Percentiles rank a stretch among this genome's conserved stretches.
phyloP scores from a whole-genome alignment of 2,888 invertebrate genomes.

The Aporophyla nigra region DNA sequence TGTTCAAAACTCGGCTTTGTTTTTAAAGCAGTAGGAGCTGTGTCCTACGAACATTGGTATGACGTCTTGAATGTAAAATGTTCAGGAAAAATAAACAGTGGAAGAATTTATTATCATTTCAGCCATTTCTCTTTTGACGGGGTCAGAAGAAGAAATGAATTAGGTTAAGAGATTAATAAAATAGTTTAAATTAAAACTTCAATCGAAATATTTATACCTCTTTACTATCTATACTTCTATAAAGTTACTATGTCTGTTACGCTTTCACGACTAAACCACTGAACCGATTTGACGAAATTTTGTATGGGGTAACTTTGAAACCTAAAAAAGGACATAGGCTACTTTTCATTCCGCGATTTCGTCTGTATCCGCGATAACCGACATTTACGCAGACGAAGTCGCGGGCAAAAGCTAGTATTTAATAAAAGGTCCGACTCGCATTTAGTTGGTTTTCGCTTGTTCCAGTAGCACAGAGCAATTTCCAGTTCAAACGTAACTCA shows the following conservation, averaged over 20 bases:
- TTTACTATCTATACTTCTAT: neutral
- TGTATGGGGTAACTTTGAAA: too few species aligned
- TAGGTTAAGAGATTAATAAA: neutral
- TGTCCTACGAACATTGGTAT: neutral
- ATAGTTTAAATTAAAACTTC: neutral
- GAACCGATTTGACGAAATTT: too few species aligned
- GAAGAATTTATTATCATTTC: constrained; percentile 19
- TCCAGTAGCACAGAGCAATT: constrained; percentile 8
- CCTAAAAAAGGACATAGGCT: too few species aligned
- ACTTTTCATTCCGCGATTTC: too few species aligned
- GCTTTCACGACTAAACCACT: too few species aligned
- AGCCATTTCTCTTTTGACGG: neutral
- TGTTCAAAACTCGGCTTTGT: constrained; percentile 43
- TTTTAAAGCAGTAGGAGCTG: constrained; percentile 16
- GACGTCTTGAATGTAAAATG: constrained; percentile 8
- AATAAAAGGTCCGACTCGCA: neutral
- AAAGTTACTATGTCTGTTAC: too few species aligned
- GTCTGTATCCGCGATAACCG: too few species aligned
- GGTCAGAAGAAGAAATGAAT: neutral
- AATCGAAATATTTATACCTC: neutral
- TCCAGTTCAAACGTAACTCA: constrained; percentile 13
- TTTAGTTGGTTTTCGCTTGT: neutral
- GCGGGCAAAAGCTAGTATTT: too few species aligned
- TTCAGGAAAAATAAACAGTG: constrained; percentile 19
- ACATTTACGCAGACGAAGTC: too few species aligned